Evolutionary conservation across 1,140 invertebrate species (phyloP).

Genomic region (Bombus confusus): DNA sequence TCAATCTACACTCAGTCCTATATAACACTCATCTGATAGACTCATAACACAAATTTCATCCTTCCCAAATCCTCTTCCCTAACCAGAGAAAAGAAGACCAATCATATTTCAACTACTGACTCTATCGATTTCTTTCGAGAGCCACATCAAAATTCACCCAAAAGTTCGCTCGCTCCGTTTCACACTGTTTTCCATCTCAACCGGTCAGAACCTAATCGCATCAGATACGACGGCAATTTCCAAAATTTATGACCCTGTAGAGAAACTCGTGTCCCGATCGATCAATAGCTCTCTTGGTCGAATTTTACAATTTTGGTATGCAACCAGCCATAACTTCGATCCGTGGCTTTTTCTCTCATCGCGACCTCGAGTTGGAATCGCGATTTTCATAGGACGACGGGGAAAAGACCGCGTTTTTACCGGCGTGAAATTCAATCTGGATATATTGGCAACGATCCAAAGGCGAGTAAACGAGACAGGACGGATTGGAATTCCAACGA

Average conservation of each 20-base stretch:
- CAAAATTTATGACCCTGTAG: background rate
- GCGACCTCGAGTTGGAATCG: background rate
- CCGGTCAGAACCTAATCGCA: background rate
- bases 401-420: background rate
- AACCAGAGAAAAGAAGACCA: too few species aligned
- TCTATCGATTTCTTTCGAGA: too few species aligned
- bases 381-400: background rate
- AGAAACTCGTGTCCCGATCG: too few species aligned
- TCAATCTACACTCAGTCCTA: too few species aligned
- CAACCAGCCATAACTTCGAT: background rate
- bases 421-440: background rate
- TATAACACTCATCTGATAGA: too few species aligned
- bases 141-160: too few species aligned
- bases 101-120: too few species aligned
- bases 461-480: background rate
- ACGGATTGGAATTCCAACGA: background rate
- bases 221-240: conserved; percentile 4
- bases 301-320: too few species aligned
- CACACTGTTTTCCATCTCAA: conserved; percentile 11
- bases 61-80: too few species aligned
- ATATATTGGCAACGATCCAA: background rate
- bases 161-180: too few species aligned
- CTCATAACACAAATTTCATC: too few species aligned
- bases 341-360: background rate
- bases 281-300: too few species aligned